phyloP scores from a whole-genome alignment of 1,140 invertebrate species.

The Platyura marginata region DNA sequence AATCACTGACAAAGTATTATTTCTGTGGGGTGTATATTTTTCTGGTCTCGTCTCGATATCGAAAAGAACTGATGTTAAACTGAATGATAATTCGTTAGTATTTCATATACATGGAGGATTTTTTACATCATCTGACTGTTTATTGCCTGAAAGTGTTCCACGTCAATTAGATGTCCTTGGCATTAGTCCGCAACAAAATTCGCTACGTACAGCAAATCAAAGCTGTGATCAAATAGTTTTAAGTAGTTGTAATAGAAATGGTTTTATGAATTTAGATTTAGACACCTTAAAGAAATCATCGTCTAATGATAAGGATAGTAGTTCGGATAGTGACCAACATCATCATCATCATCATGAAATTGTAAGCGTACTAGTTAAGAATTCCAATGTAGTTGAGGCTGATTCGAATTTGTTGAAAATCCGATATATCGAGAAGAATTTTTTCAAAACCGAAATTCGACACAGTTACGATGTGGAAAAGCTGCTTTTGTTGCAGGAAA shows the following conservation, averaged over 20 bases:
- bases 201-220: no score
- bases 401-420: slow-evolving; percentile 5
- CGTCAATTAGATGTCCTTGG: slow-evolving; percentile 8
- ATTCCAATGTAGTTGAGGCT: not conserved
- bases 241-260: not conserved
- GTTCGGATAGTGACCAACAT: not conserved
- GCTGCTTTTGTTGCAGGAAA: slow-evolving; percentile 25
- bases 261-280: not conserved
- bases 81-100: slow-evolving; percentile 60
- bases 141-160: slow-evolving; percentile 11
- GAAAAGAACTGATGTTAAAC: slow-evolving; percentile 23
- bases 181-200: not conserved
- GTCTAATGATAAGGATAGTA: not conserved
- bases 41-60: slow-evolving; percentile 55
- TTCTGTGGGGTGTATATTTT: slow-evolving; percentile 72
- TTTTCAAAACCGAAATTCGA: slow-evolving; percentile 37
- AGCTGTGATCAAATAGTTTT: not conserved
- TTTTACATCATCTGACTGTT: slow-evolving; percentile 44
- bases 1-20: slow-evolving; percentile 32
- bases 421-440: slow-evolving; percentile 21
- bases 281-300: not conserved
- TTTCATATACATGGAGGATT: slow-evolving; percentile 77
- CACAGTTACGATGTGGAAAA: slow-evolving; percentile 58
- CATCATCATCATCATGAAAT: not conserved
- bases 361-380: not conserved